These are phyloP conservation scores for Masnerella sp. DNA, from an alignment of 2,888 invertebrate species.

Conservation along the genomic window DNA sequence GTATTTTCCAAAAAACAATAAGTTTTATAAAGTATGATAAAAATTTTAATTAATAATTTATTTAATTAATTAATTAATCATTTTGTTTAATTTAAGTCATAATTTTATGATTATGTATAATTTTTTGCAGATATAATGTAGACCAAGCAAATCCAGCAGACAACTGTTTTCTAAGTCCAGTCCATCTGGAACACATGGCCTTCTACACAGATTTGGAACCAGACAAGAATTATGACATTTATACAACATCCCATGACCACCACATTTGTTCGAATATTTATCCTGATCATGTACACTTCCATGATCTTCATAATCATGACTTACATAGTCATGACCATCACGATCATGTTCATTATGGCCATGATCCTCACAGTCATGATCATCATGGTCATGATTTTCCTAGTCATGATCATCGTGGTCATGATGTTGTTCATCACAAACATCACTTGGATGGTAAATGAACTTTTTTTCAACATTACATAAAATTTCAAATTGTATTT, in stretches of 20 bases:
- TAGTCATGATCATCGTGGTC: slow-evolving; percentile 62
- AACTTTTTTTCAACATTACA: too few species aligned
- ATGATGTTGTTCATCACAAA: background rate
- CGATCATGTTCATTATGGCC: slow-evolving; percentile 34
- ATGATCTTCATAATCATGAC: slow-evolving; percentile 61
- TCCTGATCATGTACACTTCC: slow-evolving; percentile 59
- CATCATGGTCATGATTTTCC: slow-evolving; percentile 19
- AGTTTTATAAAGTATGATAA: too few species aligned
- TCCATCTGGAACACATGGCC: slow-evolving; percentile 84
- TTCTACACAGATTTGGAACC: slow-evolving; percentile 86
- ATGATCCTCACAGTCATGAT: slow-evolving; percentile 59
- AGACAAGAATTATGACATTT: slow-evolving; percentile 88
- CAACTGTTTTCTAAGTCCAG: slow-evolving; percentile 88
- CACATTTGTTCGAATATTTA: slow-evolving; percentile 42
- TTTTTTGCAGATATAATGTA: slow-evolving; percentile 78
- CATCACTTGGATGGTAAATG: slow-evolving; percentile 33
- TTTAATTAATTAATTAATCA: too few species aligned
- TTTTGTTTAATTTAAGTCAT: too few species aligned
- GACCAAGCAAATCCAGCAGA: slow-evolving; percentile 81
- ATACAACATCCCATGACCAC: slow-evolving; percentile 81
- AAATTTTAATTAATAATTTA: too few species aligned
- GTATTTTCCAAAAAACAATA: too few species aligned
- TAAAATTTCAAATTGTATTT: too few species aligned
- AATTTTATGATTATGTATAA: too few species aligned
- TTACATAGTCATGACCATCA: slow-evolving; percentile 62